Percentiles rank a stretch among this genome's conserved stretches.
These are phyloP conservation scores for Echinarachnius parma DNA, from an alignment of 53 echinoderm and acorn worm genomes.

Conservation along the genomic window DNA sequence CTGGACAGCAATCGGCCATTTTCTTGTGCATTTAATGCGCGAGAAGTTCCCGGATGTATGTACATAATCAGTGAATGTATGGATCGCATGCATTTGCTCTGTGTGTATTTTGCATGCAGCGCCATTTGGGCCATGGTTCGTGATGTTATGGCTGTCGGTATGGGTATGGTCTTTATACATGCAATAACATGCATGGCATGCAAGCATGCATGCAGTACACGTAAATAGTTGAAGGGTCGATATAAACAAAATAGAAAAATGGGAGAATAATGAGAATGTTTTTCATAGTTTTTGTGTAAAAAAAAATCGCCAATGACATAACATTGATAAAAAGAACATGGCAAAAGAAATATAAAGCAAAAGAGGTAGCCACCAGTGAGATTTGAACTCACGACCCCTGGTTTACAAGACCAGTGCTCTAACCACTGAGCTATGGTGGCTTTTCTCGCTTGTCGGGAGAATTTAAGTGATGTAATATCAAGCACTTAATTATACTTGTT, in stretches of 20 bases:
- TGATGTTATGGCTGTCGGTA: too few relatives aligned
- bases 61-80: too few relatives aligned
- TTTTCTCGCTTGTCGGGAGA: neutral
- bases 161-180: too few relatives aligned
- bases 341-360: conserved; percentile 6
- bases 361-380: conserved; percentile 83
- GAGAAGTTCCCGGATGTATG: conserved; percentile 21
- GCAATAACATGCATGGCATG: too few relatives aligned
- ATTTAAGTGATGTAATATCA: too few relatives aligned
- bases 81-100: too few relatives aligned
- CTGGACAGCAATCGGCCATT: conserved; percentile 43
- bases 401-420: conserved; percentile 99
- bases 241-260: too few relatives aligned
- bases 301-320: too few relatives aligned
- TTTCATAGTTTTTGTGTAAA: too few relatives aligned
- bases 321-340: neutral
- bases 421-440: conserved; percentile 98
- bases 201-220: neutral
- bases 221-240: too few relatives aligned
- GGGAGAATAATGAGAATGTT: too few relatives aligned
- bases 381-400: conserved; percentile 99
- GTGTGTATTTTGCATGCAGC: neutral
- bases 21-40: conserved; percentile 6
- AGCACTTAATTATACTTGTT: too few relatives aligned
- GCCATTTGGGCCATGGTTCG: neutral